Evolutionary conservation across 2,113 vertebrate species (phyloP), one percentile per base, ranked within the genome.

Genomic region (Acanthisitta chloris): DNA sequence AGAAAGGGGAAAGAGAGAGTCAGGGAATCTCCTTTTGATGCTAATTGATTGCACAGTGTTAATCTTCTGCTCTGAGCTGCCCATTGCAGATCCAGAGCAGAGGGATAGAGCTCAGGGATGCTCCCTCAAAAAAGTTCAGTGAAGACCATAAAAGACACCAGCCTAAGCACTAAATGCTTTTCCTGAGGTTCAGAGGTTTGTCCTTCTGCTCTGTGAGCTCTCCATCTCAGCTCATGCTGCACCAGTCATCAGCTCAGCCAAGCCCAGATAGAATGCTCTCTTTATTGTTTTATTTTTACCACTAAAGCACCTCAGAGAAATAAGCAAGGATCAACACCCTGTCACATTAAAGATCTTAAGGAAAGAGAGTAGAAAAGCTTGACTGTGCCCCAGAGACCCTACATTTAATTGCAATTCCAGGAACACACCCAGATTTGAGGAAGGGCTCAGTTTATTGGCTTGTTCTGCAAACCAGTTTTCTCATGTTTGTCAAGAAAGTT

Each of bases 271-370:
- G 4, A 91, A 66, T 4, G 21, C 18, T 83, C 62, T 65, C 51
- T 92, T 81, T 62, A 74, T 90, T 73, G 79, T 31, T 91, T 92
- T 88, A 78, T 96, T 96, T 94, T 87, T 82, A 77, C 74, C 76
- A 80, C 29, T 51, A 88, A 80, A 86, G 61, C 59, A 88, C 90
- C 87, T 92, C 76, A 17, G 94, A 96, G 88, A 95, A 95, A 93
- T 94, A 96, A 88, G n/a, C 10, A 38, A 94, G 87, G 34, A 90
- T 94, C 82, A 94, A 93, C 85, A 81, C 67, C 74, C 71, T 88
- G 70, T 83, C 90, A 85, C 79, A 51, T 81, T 93, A 92, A 81
- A 86, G 64, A 62, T 70, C 58, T 82, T 64, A 67, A 86, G 46
- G 46, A 81, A 88, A 92, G 89, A 51, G 65, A 90, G 69, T 5